Base-by-base conservation (phyloP, 2,888 invertebrate species). In the Dasysyrphus albostriatus region DNA sequence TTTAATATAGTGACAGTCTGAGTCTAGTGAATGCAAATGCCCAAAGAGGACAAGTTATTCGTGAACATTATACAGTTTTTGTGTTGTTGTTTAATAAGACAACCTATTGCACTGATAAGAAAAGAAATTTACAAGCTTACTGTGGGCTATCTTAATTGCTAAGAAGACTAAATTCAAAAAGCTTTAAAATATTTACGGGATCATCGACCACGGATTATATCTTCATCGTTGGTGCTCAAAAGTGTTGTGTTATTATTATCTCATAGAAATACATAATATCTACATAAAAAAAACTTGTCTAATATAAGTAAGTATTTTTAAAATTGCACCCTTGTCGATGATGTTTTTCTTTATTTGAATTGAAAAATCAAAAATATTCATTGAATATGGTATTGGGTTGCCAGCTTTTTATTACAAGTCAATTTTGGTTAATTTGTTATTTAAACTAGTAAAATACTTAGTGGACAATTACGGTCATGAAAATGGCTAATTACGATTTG, bases 21-120 rank as follows among this genome's bases (percentile, higher is more conserved):
- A 54, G 29, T 29, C n/a, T 14, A 56, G 56, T 56, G n/a, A 32
- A 56, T 56, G 56, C n/a, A 32, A 56, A 56, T 32, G 7, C 9
- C n/a, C 8, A 5, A 34, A 56, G n/a, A n/a, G 32, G 32, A n/a
- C 32, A 56, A 32, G 14, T 47, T 47, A 47, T 47, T 47, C 42
- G 14, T 47, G 16, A 6, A 47, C 8, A 16, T 16, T 7, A 47
- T 47, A 47, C 44, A 47, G 8, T 47, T 47, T n/a, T n/a, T 34
- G 5, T 37, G 4, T 34, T 39, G 19, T 74, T 51, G 9, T 63
- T n/a, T 42, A 24, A 24, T 19, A 32, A 32, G 5, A 6, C 6
- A 32, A 32, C 6, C 32, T 39, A 39, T 10, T 10, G 14, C 14
- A 5, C 14, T 42, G 42, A 42, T 42, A 42, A 42, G 42, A n/a